A percentile compares a stretch with the other conserved stretches of the same genome.
Evolutionary conservation across 2,113 vertebrate species (phyloP).

Genomic region (Synodontis membranacea): DNA sequence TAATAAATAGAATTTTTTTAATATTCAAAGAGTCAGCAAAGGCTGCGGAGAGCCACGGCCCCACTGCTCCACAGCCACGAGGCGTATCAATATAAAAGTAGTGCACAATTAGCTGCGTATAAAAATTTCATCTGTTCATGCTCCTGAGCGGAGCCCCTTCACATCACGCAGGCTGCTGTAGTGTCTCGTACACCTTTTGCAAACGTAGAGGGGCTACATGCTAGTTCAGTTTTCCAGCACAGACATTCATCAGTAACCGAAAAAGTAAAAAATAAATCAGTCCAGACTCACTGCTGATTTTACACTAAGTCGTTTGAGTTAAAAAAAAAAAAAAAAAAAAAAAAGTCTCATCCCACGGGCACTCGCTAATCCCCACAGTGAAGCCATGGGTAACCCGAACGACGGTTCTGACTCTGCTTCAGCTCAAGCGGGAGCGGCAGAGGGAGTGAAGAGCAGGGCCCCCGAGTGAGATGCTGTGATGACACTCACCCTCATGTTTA

Average conservation of each 20-base stretch:
- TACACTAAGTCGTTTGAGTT: neutral
- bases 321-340: neutral
- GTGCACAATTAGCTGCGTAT: neutral
- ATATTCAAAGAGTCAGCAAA: neutral
- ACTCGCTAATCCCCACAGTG: neutral
- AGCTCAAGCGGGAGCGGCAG: constrained; percentile 4
- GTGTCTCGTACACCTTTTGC: neutral
- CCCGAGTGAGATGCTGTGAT: constrained; percentile 46
- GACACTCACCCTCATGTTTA: constrained; percentile 51
- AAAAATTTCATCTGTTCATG: neutral
- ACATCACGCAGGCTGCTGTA: neutral
- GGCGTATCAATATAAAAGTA: neutral
- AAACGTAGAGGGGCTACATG: neutral
- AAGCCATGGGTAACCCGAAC: constrained; percentile 23
- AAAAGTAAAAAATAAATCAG: neutral
- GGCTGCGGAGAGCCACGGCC: neutral
- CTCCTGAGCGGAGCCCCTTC: neutral
- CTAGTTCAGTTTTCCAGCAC: neutral
- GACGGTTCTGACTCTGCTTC: constrained; percentile 1
- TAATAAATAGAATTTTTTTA: neutral
- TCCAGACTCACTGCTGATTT: neutral
- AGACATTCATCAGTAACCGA: neutral
- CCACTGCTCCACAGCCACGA: neutral
- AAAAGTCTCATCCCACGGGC: neutral
- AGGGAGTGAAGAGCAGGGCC: constrained; percentile 27